Evolutionary conservation across 2,888 invertebrate genomes (phyloP).

Genomic region (Trimorus sp.): DNA sequence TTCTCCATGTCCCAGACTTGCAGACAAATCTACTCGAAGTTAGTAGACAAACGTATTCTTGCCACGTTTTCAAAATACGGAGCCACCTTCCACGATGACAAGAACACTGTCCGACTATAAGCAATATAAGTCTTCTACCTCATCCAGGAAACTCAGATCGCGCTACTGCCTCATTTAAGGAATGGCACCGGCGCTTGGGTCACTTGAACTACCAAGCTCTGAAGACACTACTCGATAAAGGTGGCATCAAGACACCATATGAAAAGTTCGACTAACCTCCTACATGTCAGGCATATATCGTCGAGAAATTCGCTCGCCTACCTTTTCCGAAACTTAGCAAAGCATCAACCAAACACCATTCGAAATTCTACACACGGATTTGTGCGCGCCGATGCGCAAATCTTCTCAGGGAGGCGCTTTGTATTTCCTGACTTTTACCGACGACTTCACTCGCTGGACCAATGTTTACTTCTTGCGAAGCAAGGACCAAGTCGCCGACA

Average conservation of each 20-base stretch:
- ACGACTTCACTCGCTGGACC: constrained; percentile 55
- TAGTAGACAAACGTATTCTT: no score
- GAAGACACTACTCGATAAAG: constrained; percentile 3
- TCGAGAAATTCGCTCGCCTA: not conserved
- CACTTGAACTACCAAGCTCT: constrained; percentile 52
- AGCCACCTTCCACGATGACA: no score
- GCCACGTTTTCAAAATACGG: no score
- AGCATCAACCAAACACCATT: not conserved
- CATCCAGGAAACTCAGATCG: no score
- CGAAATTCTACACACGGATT: constrained; percentile 42
- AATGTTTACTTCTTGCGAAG: no score
- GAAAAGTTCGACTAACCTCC: no score
- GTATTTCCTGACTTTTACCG: constrained; percentile 38
- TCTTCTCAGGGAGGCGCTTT: constrained; percentile 12
- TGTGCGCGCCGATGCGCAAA: constrained; percentile 63
- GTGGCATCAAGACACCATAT: not conserved
- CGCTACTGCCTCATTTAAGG: not conserved
- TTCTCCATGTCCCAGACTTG: no score
- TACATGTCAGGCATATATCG: not conserved
- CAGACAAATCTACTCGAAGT: no score
- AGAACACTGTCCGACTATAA: no score
- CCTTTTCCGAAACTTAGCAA: not conserved
- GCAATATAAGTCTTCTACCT: no score
- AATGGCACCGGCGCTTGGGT: constrained; percentile 30
- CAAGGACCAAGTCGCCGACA: no score